Evolutionary conservation across 92 coral and sea anemone genomes (phyloP).

Genomic region (Parazoanthus atlanticus): DNA sequence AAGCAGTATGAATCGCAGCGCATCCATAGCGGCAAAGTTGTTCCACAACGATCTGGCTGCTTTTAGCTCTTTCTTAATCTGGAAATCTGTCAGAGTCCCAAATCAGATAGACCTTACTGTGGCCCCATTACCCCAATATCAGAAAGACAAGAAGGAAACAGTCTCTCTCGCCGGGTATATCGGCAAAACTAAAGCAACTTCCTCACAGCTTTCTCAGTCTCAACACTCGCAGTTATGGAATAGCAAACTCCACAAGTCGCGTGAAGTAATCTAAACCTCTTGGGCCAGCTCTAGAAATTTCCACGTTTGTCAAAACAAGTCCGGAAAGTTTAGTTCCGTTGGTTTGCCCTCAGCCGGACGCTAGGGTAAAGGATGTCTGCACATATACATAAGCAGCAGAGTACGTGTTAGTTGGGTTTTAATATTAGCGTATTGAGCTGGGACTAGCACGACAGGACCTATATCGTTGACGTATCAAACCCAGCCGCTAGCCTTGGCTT

Average conservation of each 20-base stretch:
- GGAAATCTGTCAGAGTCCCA: neutral
- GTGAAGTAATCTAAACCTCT: neutral
- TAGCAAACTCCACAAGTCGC: neutral
- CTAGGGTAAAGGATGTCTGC: neutral
- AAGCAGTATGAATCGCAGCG: neutral
- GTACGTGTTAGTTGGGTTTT: neutral
- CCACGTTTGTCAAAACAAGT: neutral
- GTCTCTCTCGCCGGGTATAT: neutral
- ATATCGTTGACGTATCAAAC: slow-evolving; percentile 5
- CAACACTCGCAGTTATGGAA: neutral
- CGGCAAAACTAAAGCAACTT: neutral
- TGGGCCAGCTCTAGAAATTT: slow-evolving; percentile 8
- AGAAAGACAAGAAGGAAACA: neutral
- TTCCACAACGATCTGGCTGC: neutral
- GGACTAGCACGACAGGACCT: neutral
- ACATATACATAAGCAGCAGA: neutral
- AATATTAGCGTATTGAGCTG: neutral
- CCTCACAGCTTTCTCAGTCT: neutral
- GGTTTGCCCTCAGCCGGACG: neutral
- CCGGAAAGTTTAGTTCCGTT: neutral
- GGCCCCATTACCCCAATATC: neutral
- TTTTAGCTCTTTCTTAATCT: neutral
- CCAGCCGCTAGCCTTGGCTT: neutral
- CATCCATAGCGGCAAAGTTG: neutral
- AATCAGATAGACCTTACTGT: neutral